Evolutionary conservation across 1,140 invertebrate genomes (phyloP).

Genomic region (Zophobas morio): DNA sequence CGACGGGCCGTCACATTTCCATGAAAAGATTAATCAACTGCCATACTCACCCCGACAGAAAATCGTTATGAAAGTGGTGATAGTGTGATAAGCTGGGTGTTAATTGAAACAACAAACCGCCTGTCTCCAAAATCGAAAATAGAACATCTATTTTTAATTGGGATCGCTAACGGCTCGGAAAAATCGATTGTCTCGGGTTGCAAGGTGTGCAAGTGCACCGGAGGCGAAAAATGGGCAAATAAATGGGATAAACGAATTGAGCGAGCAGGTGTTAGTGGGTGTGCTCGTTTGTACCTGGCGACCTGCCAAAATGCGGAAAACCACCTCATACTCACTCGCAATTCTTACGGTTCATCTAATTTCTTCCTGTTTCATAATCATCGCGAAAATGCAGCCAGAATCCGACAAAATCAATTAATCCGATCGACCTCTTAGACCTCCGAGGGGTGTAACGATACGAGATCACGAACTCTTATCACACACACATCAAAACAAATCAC

Average conservation of each 20-base stretch:
- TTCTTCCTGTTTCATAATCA: constrained; percentile 56
- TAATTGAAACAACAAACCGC: too few relatives aligned
- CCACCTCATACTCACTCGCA: constrained; percentile 63
- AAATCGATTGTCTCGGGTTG: too few relatives aligned
- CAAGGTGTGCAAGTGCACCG: neutral
- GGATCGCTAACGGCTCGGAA: too few relatives aligned
- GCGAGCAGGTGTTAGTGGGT: constrained; percentile 61
- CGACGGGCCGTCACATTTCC: too few relatives aligned
- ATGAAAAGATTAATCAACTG: too few relatives aligned
- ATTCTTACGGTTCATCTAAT: constrained; percentile 61
- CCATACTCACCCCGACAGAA: too few relatives aligned
- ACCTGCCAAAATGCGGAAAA: constrained; percentile 59
- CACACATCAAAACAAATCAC: constrained; percentile 50
- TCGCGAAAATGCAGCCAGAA: constrained; percentile 46
- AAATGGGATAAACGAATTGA: constrained; percentile 36
- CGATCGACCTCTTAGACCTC: constrained; percentile 54
- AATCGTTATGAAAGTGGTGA: too few relatives aligned
- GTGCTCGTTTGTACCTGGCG: constrained; percentile 58
- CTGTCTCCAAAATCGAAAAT: too few relatives aligned
- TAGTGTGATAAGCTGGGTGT: too few relatives aligned
- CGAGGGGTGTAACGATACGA: constrained; percentile 56
- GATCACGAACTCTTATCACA: constrained; percentile 43
- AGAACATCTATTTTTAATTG: too few relatives aligned
- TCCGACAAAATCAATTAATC: constrained; percentile 60
- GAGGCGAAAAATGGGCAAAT: constrained; percentile 25